Evolutionary conservation across 2,888 invertebrate species (phyloP).

Genomic region (Gnatocerus cornutus): DNA sequence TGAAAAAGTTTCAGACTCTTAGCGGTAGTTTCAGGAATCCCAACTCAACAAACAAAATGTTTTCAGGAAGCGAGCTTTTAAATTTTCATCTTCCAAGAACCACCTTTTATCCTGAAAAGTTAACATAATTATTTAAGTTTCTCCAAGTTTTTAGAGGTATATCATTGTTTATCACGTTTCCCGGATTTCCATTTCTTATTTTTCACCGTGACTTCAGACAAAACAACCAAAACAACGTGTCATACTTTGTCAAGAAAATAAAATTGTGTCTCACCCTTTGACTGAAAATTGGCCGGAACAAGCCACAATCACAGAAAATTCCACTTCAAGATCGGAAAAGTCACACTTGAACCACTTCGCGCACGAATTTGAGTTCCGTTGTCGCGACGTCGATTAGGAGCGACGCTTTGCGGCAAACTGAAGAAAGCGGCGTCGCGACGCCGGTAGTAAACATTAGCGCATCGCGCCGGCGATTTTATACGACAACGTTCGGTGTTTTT

Average conservation of each 20-base stretch:
- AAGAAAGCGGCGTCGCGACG: slow-evolving; percentile 67
- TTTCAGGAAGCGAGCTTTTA: slow-evolving; percentile 5
- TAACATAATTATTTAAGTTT: slow-evolving; percentile 9
- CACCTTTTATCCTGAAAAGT: slow-evolving; percentile 5
- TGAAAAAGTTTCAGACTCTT: slow-evolving; percentile 6
- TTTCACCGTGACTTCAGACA: background rate
- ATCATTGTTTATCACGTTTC: background rate
- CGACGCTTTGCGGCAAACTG: slow-evolving; percentile 67
- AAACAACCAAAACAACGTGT: too few relatives aligned
- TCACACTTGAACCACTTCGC: slow-evolving; percentile 32
- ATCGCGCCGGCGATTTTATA: slow-evolving; percentile 64
- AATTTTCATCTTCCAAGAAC: slow-evolving; percentile 13
- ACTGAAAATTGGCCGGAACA: slow-evolving; percentile 7
- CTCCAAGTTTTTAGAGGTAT: background rate
- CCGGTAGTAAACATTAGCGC: slow-evolving; percentile 68
- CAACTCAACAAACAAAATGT: slow-evolving; percentile 11
- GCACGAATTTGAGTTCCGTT: slow-evolving; percentile 13
- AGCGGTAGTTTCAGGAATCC: slow-evolving; percentile 1
- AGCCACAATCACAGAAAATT: slow-evolving; percentile 21
- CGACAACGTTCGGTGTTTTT: slow-evolving; percentile 54
- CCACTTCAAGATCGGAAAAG: background rate
- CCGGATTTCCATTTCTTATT: background rate
- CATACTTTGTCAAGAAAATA: background rate
- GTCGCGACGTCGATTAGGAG: slow-evolving; percentile 43
- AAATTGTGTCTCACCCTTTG: slow-evolving; percentile 25